Evolutionary conservation across 2,113 vertebrate genomes (phyloP), one percentile per base, ranked within the genome.

Genomic region (Grallaria varia): DNA sequence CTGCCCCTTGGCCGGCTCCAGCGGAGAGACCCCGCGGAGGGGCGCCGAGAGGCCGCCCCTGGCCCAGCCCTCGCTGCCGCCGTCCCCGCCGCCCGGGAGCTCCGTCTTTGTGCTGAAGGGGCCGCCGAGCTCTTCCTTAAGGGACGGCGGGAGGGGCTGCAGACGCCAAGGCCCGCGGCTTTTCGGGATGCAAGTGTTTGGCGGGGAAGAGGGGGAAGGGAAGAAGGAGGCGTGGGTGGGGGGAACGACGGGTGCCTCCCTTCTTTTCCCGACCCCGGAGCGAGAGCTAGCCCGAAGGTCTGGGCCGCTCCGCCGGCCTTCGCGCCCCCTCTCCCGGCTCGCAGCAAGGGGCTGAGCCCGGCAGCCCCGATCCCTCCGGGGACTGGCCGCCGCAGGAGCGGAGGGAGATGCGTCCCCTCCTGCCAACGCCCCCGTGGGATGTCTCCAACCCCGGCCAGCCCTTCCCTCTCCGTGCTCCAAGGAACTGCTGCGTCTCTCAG

Each of bases 61-160:
- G 13, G 40, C 60, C 31, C 78, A 25, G 47, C 84, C 76, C 39
- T 50, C 16, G 7, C 59, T 25, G 8, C 55, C 28, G 44, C 49
- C 0, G 39, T 37, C 49, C 33, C 59, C 27, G 52, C 50, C n/a
- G 28, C 73, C 24, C 42, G 8, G 45, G 60, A 90, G 42, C 86
- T 88, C 60, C 39, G 53, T 79, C 84, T 93, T 93, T 91, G 85
- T 91, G 82, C 68, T 55, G 78, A 66, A 49, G 49, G 53, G 90
- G 56, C 28, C 14, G 53, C 52, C 24, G 52, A 71, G 67, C 33
- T 83, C 72, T 81, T 93, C 55, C 30, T 81, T 64, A 16, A 42
- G 69, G 84, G 68, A 73, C 37, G 20, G 77, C 24, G 30, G 37
- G 62, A 77, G 75, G 11, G 66, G 66, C 79, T 15, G 71, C 67